Percentiles rank a stretch among this genome's conserved stretches.
Conservation (phyloP, 2,113 vertebrate genomes). For the Tauraco erythrolophus region DNA sequence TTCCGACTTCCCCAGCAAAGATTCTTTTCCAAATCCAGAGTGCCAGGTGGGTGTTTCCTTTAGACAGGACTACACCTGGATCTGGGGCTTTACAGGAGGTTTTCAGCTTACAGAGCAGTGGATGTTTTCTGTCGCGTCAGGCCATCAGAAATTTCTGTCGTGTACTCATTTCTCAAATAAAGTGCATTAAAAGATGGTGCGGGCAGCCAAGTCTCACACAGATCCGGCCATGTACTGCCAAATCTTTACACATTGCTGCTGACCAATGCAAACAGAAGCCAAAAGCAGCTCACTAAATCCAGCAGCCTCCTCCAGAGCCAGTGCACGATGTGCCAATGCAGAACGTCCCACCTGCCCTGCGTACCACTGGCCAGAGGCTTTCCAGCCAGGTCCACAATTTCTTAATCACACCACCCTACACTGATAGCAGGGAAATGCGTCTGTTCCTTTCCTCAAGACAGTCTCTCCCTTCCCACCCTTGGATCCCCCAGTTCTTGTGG, state of each 20-base stretch:
- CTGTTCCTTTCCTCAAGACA: background rate
- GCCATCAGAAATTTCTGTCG: constrained; percentile 21
- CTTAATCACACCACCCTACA: background rate
- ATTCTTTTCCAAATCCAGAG: background rate
- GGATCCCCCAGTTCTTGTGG: background rate
- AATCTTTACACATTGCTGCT: background rate
- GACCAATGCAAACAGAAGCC: background rate
- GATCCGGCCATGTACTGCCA: background rate
- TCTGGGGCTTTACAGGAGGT: background rate
- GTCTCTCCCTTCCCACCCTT: background rate
- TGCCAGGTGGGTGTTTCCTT: background rate
- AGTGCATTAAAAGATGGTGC: constrained; percentile 40
- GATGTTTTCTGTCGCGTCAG: background rate
- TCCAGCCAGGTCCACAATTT: background rate
- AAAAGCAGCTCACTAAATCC: background rate
- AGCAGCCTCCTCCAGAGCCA: background rate
- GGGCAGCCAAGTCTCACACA: constrained; percentile 57
- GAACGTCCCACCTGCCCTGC: background rate
- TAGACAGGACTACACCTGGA: background rate
- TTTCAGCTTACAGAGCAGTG: background rate
- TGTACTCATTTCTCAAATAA: constrained; percentile 52
- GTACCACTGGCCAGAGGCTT: background rate
- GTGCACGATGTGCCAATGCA: background rate
- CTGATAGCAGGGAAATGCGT: background rate
- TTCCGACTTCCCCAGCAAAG: background rate